These are phyloP conservation scores for Dallia pectoralis DNA, from an alignment of 2,797 vertebrate species.

Conservation along the genomic window DNA sequence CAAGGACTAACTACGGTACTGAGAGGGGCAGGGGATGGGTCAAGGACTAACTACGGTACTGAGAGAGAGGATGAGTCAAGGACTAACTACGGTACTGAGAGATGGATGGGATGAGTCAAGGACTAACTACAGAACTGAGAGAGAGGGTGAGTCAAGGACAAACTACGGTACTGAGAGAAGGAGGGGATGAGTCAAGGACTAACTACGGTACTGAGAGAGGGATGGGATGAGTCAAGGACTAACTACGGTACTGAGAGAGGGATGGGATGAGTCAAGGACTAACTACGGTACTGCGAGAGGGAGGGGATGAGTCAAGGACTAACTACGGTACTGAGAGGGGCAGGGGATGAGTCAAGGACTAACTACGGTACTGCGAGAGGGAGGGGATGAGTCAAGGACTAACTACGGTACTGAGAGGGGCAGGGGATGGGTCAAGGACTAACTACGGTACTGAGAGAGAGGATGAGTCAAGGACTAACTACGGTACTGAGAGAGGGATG, in stretches of 20 bases:
- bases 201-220: background rate
- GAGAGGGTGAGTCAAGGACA: background rate
- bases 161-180: background rate
- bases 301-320: background rate
- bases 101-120: no score
- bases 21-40: background rate
- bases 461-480: background rate
- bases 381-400: no score
- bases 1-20: background rate
- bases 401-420: no score
- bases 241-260: background rate
- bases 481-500: background rate
- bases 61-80: background rate
- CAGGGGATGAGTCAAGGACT: slow-evolving; percentile 28
- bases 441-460: background rate
- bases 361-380: slow-evolving; percentile 59
- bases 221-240: background rate
- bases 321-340: background rate
- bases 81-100: slow-evolving; percentile 62
- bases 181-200: background rate
- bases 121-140: no score
- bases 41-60: background rate
- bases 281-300: background rate
- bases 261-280: background rate
- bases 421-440: background rate